A percentile compares a stretch with the other conserved stretches of the same genome.
Conservation (phyloP, 2,113 vertebrate species). For the Gasterosteus nipponicus region DNA sequence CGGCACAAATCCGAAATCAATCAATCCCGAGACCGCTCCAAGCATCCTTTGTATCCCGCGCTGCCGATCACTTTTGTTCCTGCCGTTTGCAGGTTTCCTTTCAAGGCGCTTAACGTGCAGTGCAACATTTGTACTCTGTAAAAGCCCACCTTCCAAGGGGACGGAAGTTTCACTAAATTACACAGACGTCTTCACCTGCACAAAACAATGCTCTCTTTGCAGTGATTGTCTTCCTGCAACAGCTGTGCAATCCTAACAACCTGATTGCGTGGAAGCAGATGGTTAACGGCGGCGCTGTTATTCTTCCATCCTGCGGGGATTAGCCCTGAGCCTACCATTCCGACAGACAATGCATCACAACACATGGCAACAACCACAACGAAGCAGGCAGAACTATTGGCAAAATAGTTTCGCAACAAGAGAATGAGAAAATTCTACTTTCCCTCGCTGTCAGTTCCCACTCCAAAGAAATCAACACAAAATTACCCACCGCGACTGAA, state of each 20-base stretch:
- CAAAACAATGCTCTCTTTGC: not conserved
- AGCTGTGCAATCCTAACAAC: slow-evolving; percentile 27
- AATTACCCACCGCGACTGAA: slow-evolving; percentile 30
- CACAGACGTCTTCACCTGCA: not conserved
- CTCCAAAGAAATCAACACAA: slow-evolving; percentile 15
- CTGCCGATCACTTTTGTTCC: slow-evolving; percentile 14
- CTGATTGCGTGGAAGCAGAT: slow-evolving; percentile 5
- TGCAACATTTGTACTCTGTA: not conserved
- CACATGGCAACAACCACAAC: not conserved
- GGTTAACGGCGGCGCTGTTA: slow-evolving; percentile 8
- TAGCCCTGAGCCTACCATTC: not conserved
- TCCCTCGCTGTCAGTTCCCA: slow-evolving; percentile 1
- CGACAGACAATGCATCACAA: not conserved
- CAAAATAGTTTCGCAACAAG: slow-evolving; percentile 5
- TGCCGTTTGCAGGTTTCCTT: slow-evolving; percentile 2
- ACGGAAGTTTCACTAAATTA: slow-evolving; percentile 2
- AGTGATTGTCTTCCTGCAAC: slow-evolving; percentile 16
- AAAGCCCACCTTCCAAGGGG: slow-evolving; percentile 1
- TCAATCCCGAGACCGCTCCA: slow-evolving; percentile 27
- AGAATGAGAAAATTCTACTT: slow-evolving; percentile 1
- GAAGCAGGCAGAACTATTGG: not conserved
- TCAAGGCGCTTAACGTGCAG: not conserved
- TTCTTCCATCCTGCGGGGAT: slow-evolving; percentile 27
- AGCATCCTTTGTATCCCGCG: slow-evolving; percentile 1
- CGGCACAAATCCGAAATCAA: slow-evolving; percentile 55